These are phyloP conservation scores for Tetrapedia diversipes DNA, from an alignment of 2,888 invertebrate species.

Conservation along the genomic window DNA sequence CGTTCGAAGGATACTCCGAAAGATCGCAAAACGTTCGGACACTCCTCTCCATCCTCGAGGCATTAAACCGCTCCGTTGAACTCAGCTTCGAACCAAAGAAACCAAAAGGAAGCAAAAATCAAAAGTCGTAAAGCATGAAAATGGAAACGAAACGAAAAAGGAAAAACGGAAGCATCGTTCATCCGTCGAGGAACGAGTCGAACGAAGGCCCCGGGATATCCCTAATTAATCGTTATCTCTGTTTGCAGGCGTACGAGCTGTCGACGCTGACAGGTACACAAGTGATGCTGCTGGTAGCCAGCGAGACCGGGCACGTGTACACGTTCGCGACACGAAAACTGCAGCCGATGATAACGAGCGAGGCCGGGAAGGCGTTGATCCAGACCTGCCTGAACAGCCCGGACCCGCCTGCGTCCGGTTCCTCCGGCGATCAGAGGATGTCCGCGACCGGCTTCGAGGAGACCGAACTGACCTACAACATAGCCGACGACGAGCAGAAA, in stretches of 20 bases:
- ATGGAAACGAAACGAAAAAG: neutral
- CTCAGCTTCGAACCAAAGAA: neutral
- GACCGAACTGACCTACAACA: conserved; percentile 98
- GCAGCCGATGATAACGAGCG: conserved; percentile 99
- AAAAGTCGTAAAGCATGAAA: neutral
- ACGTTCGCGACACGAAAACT: conserved; percentile 99
- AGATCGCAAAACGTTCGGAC: neutral
- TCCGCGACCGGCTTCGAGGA: conserved; percentile 99
- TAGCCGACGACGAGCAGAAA: conserved; percentile 97
- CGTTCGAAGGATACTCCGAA: neutral
- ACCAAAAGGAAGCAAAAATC: neutral
- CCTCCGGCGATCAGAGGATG: conserved; percentile 95
- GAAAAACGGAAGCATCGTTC: neutral
- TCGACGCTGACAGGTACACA: conserved; percentile 99
- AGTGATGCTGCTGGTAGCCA: conserved; percentile 99
- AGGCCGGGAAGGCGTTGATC: conserved; percentile 98
- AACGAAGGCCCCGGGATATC: neutral
- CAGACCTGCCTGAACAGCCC: conserved; percentile 99
- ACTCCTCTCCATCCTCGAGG: neutral
- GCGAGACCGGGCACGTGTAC: conserved; percentile 99
- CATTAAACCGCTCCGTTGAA: neutral
- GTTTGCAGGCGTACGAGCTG: conserved; percentile 97
- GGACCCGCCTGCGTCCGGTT: conserved; percentile 90
- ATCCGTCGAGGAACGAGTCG: neutral
- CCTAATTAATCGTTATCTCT: conserved; percentile 51